Conservation (phyloP, 2,113 vertebrate species). For the Periophthalmodon schlosseri region DNA sequence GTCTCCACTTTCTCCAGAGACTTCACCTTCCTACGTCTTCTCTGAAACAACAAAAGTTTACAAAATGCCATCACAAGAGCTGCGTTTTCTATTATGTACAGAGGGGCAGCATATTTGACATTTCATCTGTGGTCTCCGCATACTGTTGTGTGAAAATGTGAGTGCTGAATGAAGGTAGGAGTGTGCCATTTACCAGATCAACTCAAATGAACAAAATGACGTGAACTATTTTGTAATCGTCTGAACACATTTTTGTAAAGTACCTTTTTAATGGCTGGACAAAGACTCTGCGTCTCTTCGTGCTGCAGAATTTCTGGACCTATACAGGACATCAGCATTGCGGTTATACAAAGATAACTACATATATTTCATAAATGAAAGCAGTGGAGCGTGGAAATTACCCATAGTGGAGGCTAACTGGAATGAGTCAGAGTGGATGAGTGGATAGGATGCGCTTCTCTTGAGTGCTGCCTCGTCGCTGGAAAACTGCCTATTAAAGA, state of each 20-base stretch:
- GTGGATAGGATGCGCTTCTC: slow-evolving; percentile 90
- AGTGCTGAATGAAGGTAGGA: neutral
- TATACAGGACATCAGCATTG: slow-evolving; percentile 33
- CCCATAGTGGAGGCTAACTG: slow-evolving; percentile 86
- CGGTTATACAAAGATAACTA: neutral
- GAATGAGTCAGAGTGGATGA: slow-evolving; percentile 87
- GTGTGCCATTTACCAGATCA: neutral
- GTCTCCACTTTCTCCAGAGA: slow-evolving; percentile 82
- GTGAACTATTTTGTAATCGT: too few species aligned
- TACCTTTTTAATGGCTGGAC: slow-evolving; percentile 89
- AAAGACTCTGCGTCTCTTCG: slow-evolving; percentile 85
- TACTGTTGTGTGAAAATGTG: neutral
- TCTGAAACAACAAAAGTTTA: slow-evolving; percentile 68
- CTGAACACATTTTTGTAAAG: neutral
- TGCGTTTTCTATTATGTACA: neutral
- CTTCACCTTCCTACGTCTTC: slow-evolving; percentile 87
- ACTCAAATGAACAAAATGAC: too few species aligned
- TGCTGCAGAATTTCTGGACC: slow-evolving; percentile 83
- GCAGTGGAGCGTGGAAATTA: slow-evolving; percentile 40
- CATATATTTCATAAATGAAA: neutral
- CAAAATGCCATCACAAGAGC: neutral
- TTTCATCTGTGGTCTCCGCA: neutral
- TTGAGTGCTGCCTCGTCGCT: slow-evolving; percentile 88
- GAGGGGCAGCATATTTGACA: neutral
- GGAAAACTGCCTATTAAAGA: slow-evolving; percentile 79